phyloP scores from a whole-genome alignment of 2,113 vertebrate genomes.

The Mesitornis unicolor region DNA sequence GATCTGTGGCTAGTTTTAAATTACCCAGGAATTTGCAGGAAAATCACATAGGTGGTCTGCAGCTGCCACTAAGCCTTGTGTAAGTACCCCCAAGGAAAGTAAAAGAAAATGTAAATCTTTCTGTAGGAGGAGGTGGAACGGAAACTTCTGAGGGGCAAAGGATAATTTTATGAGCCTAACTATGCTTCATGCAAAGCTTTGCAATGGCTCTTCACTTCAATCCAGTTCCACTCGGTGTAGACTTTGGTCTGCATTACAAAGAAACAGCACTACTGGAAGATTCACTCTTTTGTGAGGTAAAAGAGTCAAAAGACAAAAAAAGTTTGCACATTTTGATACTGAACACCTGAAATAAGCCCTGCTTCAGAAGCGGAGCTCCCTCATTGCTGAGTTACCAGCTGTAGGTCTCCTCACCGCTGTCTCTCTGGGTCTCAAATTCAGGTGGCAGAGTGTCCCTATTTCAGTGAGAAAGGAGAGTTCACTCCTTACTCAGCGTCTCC shows the following conservation, averaged over 20 bases:
- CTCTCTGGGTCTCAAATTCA: background rate
- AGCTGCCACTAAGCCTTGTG: background rate
- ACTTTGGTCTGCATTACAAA: background rate
- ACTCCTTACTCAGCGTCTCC: background rate
- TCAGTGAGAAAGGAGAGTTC: background rate
- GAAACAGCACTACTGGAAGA: background rate
- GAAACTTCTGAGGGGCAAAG: background rate
- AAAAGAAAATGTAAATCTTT: background rate
- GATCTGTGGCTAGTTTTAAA: background rate
- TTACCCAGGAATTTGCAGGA: background rate
- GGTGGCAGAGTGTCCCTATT: background rate
- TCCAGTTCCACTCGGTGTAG: background rate
- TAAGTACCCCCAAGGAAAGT: background rate
- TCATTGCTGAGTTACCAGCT: background rate
- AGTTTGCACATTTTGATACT: background rate
- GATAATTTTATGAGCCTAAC: background rate
- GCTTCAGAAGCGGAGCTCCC: background rate
- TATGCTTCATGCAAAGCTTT: background rate
- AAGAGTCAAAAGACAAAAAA: slow-evolving; percentile 1
- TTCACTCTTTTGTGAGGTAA: background rate
- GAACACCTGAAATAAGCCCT: background rate
- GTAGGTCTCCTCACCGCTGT: background rate
- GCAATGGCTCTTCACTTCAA: background rate
- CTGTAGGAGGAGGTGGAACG: background rate
- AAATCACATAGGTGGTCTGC: background rate